These are phyloP conservation scores for Aplochiton taeniatus DNA, from an alignment of 2,797 vertebrate species.

Conservation along the genomic window DNA sequence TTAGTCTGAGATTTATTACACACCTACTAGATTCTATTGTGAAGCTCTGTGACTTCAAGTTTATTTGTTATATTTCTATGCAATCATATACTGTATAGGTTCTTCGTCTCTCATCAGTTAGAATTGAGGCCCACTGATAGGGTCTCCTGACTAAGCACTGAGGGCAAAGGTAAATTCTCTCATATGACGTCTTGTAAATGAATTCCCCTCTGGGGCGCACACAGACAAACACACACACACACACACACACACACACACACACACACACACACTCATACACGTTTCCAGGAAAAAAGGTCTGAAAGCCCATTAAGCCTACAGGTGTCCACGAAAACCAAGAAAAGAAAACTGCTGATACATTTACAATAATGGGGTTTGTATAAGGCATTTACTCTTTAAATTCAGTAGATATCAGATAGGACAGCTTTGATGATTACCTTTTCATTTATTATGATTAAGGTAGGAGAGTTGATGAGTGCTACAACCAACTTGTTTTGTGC, in stretches of 20 bases:
- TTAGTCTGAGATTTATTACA: too few species aligned
- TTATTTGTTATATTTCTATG: background rate
- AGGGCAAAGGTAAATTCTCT: slow-evolving; percentile 43
- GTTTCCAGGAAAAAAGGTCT: slow-evolving; percentile 14
- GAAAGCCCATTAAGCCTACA: slow-evolving; percentile 52
- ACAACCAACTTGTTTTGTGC: background rate
- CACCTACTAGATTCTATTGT: too few species aligned
- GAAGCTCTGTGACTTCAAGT: too few species aligned
- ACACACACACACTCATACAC: slow-evolving; percentile 5
- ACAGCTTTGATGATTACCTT: too few species aligned
- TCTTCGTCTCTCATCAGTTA: background rate
- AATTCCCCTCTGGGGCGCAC: too few species aligned
- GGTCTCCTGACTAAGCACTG: background rate
- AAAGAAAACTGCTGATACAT: background rate
- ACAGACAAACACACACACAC: background rate
- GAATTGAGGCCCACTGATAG: background rate
- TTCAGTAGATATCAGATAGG: too few species aligned
- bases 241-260: background rate
- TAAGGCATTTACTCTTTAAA: background rate
- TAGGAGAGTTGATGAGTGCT: too few species aligned
- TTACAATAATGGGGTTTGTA: background rate
- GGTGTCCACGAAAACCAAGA: slow-evolving; percentile 42
- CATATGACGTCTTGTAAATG: slow-evolving; percentile 28
- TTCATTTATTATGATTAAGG: too few species aligned
- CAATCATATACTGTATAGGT: too few species aligned